These are phyloP conservation scores for Enchytraeus crypticus DNA, from an alignment of 2,888 invertebrate species.

Conservation along the genomic window DNA sequence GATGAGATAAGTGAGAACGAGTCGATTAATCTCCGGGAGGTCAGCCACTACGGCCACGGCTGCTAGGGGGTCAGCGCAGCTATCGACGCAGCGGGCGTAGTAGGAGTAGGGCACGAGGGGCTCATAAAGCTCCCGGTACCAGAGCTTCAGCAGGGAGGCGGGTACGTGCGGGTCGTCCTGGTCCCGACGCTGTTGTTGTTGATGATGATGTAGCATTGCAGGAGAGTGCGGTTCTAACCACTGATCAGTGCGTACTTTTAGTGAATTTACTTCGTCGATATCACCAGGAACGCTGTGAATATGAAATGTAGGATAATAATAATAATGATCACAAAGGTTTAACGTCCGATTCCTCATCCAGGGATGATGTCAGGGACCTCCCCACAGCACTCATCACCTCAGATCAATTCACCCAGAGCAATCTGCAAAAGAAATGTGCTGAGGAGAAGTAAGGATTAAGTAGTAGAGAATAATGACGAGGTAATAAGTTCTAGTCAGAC, in stretches of 20 bases:
- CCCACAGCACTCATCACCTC: too few species aligned
- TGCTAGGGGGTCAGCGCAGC: conserved; percentile 60
- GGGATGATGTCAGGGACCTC: too few species aligned
- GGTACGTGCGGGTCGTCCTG: conserved; percentile 77
- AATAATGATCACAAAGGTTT: too few species aligned
- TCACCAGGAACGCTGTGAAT: conserved; percentile 74
- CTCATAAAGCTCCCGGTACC: conserved; percentile 85
- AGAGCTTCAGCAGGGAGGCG: conserved; percentile 81
- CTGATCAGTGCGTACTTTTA: conserved; percentile 79
- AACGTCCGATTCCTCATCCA: too few species aligned
- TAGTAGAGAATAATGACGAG: too few species aligned
- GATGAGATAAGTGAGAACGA: conserved; percentile 65
- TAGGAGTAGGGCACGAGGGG: conserved; percentile 85
- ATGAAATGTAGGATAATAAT: too few species aligned
- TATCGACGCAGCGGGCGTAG: conserved; percentile 68
- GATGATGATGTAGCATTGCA: too few species aligned
- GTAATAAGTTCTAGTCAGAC: too few species aligned
- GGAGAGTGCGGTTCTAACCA: conserved; percentile 70
- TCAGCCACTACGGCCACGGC: conserved; percentile 74
- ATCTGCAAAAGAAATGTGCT: too few species aligned
- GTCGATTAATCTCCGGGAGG: conserved; percentile 78
- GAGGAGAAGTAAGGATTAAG: too few species aligned
- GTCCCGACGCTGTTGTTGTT: conserved; percentile 34
- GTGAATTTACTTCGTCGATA: conserved; percentile 80
- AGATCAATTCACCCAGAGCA: too few species aligned